phyloP scores from a whole-genome alignment of 2,888 invertebrate genomes.

The Polyploca ridens region DNA sequence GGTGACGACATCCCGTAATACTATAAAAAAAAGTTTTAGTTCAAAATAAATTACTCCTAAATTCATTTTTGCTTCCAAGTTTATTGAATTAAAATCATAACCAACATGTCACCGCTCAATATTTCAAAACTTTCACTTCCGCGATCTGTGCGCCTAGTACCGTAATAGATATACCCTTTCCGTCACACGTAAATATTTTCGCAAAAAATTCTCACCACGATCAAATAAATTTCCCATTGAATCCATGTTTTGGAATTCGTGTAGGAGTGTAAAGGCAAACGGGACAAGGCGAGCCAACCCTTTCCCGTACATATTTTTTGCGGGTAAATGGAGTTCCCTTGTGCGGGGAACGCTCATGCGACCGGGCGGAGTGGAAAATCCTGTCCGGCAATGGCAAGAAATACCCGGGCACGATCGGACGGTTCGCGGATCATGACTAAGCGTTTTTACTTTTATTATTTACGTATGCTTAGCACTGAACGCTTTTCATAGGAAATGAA shows the following conservation, averaged over 20 bases:
- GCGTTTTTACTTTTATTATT: slow-evolving; percentile 41
- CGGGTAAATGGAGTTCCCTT: slow-evolving; percentile 74
- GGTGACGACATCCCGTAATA: no score
- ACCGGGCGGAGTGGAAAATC: slow-evolving; percentile 66
- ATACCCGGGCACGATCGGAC: slow-evolving; percentile 38
- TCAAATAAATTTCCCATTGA: slow-evolving; percentile 26
- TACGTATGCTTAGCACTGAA: background rate
- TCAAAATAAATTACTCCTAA: no score
- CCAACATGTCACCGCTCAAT: no score
- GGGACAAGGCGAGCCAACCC: slow-evolving; percentile 46
- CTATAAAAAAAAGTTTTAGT: no score
- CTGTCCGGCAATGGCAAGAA: slow-evolving; percentile 63
- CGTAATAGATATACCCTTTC: no score
- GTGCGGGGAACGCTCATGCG: slow-evolving; percentile 65
- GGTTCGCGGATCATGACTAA: slow-evolving; percentile 53
- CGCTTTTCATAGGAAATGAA: background rate
- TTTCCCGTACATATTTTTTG: slow-evolving; percentile 68
- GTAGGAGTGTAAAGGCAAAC: slow-evolving; percentile 36
- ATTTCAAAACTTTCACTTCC: no score
- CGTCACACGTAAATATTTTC: background rate
- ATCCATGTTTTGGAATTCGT: slow-evolving; percentile 34
- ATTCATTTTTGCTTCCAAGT: no score
- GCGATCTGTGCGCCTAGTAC: no score
- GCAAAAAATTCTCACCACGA: slow-evolving; percentile 7
- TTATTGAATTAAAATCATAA: no score